phyloP scores from a whole-genome alignment of 2,113 vertebrate genomes.

The Passer domesticus region DNA sequence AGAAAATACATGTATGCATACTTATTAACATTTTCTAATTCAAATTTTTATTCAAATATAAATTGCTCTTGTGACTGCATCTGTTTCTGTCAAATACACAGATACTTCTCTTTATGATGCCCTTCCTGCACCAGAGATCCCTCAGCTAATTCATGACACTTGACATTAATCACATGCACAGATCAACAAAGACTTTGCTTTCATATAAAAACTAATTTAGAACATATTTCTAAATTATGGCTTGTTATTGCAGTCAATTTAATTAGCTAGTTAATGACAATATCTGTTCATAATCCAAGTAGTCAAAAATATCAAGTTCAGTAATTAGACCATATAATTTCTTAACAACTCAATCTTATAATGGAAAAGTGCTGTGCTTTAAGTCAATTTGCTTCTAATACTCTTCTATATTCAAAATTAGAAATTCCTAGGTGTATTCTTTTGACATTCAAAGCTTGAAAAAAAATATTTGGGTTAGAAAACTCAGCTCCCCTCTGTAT shows the following conservation, averaged over 20 bases:
- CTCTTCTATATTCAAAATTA: conserved; percentile 61
- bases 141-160: conserved; percentile 65
- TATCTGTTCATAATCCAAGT: conserved; percentile 77
- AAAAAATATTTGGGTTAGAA: conserved; percentile 62
- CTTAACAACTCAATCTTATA: conserved; percentile 74
- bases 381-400: conserved; percentile 66
- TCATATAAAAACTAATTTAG: conserved; percentile 73
- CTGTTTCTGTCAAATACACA: conserved; percentile 27
- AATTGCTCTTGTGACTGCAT: not conserved
- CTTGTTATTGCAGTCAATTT: conserved; percentile 74
- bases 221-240: conserved; percentile 74
- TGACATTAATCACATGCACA: conserved; percentile 73
- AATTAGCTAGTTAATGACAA: conserved; percentile 77
- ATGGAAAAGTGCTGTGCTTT: conserved; percentile 55
- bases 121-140: conserved; percentile 44
- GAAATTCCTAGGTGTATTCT: conserved; percentile 66
- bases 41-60: conserved; percentile 22
- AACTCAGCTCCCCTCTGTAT: conserved; percentile 22
- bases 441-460: conserved; percentile 65
- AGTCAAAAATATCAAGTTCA: conserved; percentile 75
- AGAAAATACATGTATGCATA: not conserved
- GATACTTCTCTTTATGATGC: conserved; percentile 1
- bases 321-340: conserved; percentile 73
- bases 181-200: conserved; percentile 73
- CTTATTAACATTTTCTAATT: conserved; percentile 27